Evolutionary conservation across 2,888 invertebrate species (phyloP), one percentile per base, ranked within the genome.

Genomic region (Enchytraeus crypticus): DNA sequence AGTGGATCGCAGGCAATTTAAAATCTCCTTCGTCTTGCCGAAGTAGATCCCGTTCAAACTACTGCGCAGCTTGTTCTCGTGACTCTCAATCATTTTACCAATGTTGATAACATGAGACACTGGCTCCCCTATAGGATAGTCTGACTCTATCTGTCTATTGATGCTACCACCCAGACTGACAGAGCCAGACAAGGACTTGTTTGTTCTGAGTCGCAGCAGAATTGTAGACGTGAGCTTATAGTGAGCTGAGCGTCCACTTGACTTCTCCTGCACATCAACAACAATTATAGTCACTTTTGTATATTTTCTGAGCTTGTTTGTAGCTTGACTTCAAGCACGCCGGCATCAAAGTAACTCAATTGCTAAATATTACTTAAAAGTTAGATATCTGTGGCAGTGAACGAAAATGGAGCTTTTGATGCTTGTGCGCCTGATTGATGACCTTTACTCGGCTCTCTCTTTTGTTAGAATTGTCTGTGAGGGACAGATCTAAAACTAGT

Each of bases 11-110:
- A 96, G 83, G 18, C 92, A 92, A 78, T 93, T 93, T 62, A 97
- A 93, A 75, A 97, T 95, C 80, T 96, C 93, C 81, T 90, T 92
- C 57, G 97, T 97, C 82, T 98, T 98, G 77, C 96, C 92, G 82
- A 98, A 98, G 81, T 98, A 98, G 72, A 98, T 97, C 81, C 96
- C 95, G 78, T 97, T 97, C 71, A 98, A 84, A 5, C 95, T 96
- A 79, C 91, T 92, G 71, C 98, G 86, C 77, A 98, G 98, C 84
- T 97, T 98, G 80, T 97, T 98, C 79, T 98, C 98, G 92, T 97
- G 96, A 74, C 98, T 97, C 78, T 98, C 98, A 0, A 98, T 93
- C 90, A 98, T 89, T 73, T 89, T 86, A 26, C 98, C 98, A 74
- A 98, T 98, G 81, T 98, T 99, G 56, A 91, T 95, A 76, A 98